Evolutionary conservation across 2,888 invertebrate species (phyloP).

Genomic region (Amaurobius ferox): DNA sequence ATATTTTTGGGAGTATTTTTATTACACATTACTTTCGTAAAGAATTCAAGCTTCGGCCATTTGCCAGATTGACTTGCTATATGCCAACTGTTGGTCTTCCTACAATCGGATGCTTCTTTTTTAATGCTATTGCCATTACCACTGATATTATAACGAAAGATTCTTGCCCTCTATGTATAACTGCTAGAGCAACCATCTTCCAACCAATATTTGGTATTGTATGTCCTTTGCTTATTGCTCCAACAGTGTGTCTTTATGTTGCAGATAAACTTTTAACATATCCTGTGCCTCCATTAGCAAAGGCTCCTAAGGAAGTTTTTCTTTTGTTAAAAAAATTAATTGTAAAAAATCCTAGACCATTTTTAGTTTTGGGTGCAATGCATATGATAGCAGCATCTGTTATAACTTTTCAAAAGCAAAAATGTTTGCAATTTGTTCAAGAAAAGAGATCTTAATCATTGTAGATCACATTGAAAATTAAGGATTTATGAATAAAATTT

Average conservation of each 20-base stretch:
- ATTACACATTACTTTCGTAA: constrained; percentile 30
- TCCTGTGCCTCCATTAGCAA: constrained; percentile 39
- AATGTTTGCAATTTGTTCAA: not conserved
- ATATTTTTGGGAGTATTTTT: not conserved
- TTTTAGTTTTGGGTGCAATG: not conserved
- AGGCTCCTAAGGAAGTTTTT: constrained; percentile 37
- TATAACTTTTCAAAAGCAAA: not conserved
- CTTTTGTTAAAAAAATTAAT: constrained; percentile 7
- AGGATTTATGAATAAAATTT: no score
- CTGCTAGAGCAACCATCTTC: not conserved
- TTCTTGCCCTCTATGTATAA: constrained; percentile 17
- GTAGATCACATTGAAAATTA: no score
- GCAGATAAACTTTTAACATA: constrained; percentile 46
- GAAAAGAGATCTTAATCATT: not conserved
- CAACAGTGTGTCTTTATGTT: constrained; percentile 24
- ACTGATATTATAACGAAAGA: not conserved
- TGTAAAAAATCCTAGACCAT: constrained; percentile 5
- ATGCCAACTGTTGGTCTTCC: constrained; percentile 15
- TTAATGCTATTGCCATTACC: not conserved
- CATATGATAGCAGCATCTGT: not conserved
- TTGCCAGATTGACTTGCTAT: constrained; percentile 39
- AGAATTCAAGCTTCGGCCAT: constrained; percentile 23
- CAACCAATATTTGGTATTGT: constrained; percentile 24
- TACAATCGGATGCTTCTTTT: not conserved
- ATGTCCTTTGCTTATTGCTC: constrained; percentile 28